Conservation (phyloP, 2,113 vertebrate species). For the Progne subis region DNA sequence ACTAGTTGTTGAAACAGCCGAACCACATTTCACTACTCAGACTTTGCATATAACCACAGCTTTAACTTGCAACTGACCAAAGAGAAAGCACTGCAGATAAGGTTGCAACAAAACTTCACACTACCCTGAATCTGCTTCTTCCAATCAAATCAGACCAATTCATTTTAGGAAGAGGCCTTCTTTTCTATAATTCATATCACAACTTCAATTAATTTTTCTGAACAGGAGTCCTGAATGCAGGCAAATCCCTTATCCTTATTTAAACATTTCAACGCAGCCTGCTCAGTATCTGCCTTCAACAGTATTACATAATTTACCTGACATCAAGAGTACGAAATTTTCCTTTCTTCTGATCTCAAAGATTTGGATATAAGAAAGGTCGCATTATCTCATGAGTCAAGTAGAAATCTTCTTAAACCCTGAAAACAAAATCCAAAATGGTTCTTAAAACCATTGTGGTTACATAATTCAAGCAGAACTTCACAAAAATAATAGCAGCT, state of each 20-base stretch:
- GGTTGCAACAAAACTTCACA: not conserved
- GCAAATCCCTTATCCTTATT: not conserved
- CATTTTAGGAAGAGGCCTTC: not conserved
- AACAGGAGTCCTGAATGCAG: not conserved
- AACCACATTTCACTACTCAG: not conserved
- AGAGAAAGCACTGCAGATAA: not conserved
- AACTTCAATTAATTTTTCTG: not conserved
- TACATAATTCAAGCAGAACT: constrained; percentile 57
- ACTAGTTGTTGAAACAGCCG: not conserved
- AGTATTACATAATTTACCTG: constrained; percentile 62
- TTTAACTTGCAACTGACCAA: not conserved
- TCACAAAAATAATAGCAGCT: constrained; percentile 24
- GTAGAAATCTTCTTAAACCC: constrained; percentile 69
- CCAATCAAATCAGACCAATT: not conserved
- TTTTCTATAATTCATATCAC: not conserved
- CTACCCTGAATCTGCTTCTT: not conserved
- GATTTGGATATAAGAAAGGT: constrained; percentile 70
- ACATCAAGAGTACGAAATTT: constrained; percentile 69
- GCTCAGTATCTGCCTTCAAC: constrained; percentile 11
- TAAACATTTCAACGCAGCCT: not conserved
- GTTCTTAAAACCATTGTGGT: constrained; percentile 70
- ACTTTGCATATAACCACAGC: not conserved
- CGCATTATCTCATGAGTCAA: constrained; percentile 68
- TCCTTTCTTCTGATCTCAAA: constrained; percentile 71
- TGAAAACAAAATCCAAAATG: constrained; percentile 72